Evolutionary conservation across 1,140 invertebrate species (phyloP), one percentile per base, ranked within the genome.

Genomic region (Apocrypta bakeri): DNA sequence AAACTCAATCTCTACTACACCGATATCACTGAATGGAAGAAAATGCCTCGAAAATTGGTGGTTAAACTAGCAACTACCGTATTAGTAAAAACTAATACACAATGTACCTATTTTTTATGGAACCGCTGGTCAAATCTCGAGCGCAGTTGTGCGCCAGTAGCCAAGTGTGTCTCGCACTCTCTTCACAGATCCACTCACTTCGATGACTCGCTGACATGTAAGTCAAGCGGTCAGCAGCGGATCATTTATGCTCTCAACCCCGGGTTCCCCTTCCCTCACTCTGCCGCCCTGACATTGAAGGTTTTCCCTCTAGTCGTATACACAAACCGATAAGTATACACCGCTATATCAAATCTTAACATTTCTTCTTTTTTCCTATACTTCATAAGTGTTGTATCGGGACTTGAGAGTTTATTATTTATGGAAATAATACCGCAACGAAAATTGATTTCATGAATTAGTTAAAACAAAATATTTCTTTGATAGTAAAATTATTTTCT

Each of bases 171-270:
- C 42, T 48, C 12, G 42, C 48, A 56, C 48, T 56, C 17, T 56
- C 48, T n/a, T n/a, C 48, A 56, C 48, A n/a, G 48, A 56, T 56
- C 48, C 48, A 56, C 48, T 85, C 86, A 80, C 80, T 87, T 69
- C 81, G 88, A 88, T 85, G 85, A 29, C 86, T 85, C 83, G 71
- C 81, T 82, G 83, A 87, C 85, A 88, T 88, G 80, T 88, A 90
- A 83, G 85, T 77, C 68, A 85, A 79, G 73, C 84, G 84, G 87
- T 86, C 73, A 88, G 84, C 83, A 82, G 86, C 90, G 87, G 88
- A 90, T 90, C 88, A 85, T 90, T 90, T 91, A 91, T 91, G 89
- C 88, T 86, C 81, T 81, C 64, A 78, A 85, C 83, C 84, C 87
- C 79, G 87, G 81, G 84, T 86, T 84, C 85, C 81, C 24, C 31